A percentile compares a stretch with the other conserved stretches of the same genome.
These are phyloP conservation scores for Ectemnius cavifrons DNA, from an alignment of 2,888 invertebrate species.

Conservation along the genomic window DNA sequence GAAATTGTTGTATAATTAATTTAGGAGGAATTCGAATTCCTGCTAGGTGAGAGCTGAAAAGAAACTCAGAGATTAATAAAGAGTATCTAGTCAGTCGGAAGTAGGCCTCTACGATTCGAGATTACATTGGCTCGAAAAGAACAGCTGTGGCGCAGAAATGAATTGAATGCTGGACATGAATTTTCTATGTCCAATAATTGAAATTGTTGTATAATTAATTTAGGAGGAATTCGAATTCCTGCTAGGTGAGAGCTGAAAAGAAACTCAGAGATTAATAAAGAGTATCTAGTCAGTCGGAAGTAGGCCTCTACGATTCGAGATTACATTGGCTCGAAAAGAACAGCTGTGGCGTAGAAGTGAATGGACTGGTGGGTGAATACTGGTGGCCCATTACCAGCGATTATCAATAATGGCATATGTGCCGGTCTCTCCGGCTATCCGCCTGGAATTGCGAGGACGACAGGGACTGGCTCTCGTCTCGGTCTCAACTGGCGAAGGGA, in stretches of 20 bases:
- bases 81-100: no score
- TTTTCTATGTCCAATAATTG: no score
- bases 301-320: no score
- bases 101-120: no score
- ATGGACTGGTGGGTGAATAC: not conserved
- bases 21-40: not conserved
- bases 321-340: not conserved
- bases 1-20: no score
- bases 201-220: no score
- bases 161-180: no score
- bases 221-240: not conserved
- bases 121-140: not conserved
- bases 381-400: not conserved
- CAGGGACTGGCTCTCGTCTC: not conserved
- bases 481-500: conserved; percentile 18
- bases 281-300: no score
- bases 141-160: not conserved
- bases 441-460: not conserved
- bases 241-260: not conserved
- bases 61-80: not conserved
- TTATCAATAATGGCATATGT: conserved; percentile 4
- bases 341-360: conserved; percentile 3
- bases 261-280: not conserved
- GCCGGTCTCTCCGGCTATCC: not conserved
- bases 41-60: not conserved